Evolutionary conservation across 2,888 invertebrate genomes (phyloP).

Genomic region (Agapostemon virescens): DNA sequence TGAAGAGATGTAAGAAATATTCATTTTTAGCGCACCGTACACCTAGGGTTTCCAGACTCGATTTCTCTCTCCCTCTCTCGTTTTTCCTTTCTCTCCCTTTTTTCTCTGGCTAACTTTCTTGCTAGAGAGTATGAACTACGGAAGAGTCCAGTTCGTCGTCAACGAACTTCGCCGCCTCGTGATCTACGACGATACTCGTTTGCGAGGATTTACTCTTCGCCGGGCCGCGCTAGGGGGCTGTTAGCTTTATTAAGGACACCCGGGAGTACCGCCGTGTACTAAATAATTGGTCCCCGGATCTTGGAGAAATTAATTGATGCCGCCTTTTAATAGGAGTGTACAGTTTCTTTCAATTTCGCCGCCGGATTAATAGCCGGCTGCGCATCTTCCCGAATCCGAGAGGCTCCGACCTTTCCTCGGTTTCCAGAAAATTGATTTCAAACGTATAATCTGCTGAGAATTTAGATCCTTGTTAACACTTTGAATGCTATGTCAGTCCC

Average conservation of each 20-base stretch:
- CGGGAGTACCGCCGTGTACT: neutral
- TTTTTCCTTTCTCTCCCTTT: neutral
- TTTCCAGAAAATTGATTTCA: neutral
- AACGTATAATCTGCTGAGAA: neutral
- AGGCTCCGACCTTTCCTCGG: neutral
- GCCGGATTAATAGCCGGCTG: neutral
- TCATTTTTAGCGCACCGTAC: too few relatives aligned
- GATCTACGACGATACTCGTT: conserved; percentile 13
- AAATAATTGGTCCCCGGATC: conserved; percentile 8
- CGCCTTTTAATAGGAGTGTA: conserved; percentile 4
- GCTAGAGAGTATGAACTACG: too few relatives aligned
- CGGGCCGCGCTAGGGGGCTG: neutral
- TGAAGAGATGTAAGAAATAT: too few relatives aligned
- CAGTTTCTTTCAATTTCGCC: conserved; percentile 12
- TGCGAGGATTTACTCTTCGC: conserved; percentile 5
- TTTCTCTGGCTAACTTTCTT: too few relatives aligned
- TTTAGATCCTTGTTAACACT: too few relatives aligned
- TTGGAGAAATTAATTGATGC: conserved; percentile 2
- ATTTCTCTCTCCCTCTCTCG: neutral
- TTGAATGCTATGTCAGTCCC: too few relatives aligned
- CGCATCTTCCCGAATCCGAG: neutral
- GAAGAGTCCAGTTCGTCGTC: neutral
- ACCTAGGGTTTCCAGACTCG: too few relatives aligned
- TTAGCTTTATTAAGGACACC: conserved; percentile 11
- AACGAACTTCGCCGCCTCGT: neutral